phyloP scores from a whole-genome alignment of 2,888 invertebrate genomes.

The Drymonia ruficornis region DNA sequence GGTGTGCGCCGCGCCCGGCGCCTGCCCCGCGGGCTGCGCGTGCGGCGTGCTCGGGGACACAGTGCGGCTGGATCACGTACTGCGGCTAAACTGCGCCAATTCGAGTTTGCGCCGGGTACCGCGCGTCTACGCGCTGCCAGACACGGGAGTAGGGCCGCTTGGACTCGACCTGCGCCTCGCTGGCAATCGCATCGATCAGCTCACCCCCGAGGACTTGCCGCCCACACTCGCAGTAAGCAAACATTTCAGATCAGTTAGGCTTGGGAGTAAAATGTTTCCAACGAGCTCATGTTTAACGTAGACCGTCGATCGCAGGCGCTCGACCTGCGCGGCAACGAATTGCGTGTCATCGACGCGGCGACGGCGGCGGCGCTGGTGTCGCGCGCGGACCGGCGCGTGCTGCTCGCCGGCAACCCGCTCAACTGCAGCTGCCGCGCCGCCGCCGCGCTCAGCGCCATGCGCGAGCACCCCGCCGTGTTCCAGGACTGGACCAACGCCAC shows the following conservation, averaged over 20 bases:
- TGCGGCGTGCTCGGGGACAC: not conserved
- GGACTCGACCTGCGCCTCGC: not conserved
- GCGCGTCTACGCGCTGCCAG: not conserved
- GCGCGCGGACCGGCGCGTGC: not conserved
- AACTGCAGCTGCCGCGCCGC: not conserved
- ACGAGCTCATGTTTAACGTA: no score
- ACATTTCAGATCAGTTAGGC: no score
- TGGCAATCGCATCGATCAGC: not conserved
- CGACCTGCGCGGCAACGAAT: not conserved
- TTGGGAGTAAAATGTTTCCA: no score
- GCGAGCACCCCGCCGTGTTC: not conserved
- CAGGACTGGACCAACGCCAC: conserved; percentile 5
- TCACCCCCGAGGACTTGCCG: not conserved
- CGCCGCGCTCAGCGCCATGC: not conserved
- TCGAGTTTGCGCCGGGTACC: not conserved
- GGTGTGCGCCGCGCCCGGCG: not conserved
- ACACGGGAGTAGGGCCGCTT: not conserved
- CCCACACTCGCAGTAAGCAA: not conserved
- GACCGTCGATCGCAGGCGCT: not conserved
- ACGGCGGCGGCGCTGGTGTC: not conserved
- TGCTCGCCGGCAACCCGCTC: not conserved
- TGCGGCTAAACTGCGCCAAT: not conserved
- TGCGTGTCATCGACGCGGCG: not conserved
- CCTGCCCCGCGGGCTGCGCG: not conserved
- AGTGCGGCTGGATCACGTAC: not conserved